Base-by-base conservation (phyloP, 2,113 vertebrate species). In the Orcinus orca region DNA sequence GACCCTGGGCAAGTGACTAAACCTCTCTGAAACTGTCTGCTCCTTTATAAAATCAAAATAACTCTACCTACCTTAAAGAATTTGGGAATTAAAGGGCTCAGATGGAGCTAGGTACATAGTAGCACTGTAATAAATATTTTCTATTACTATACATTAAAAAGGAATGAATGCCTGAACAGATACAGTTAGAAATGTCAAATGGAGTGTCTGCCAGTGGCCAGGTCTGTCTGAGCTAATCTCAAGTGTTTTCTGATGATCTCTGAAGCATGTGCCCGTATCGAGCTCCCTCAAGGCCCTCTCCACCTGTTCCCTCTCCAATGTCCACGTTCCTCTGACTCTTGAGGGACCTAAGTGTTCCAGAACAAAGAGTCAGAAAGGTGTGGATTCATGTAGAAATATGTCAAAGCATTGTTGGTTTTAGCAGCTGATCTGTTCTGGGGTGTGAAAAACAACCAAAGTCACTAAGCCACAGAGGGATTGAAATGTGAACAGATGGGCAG, bases 101-200 rank as follows among this genome's bases (percentile, higher is more conserved):
- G 23, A 10, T 15, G 36, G 29, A 76, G 29, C 11, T 6, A 21
- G 33, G 58, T 12, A 9, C 0, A 0, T 5, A 4, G 17, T 2
- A 81, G 67, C 8, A 4, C 11, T 31, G 4, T n/a, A 58, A 68
- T 20, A n/a, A 38, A 70, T 1, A 4, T 36, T 65, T 73, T 68
- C 62, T 68, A 1, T 62, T 14, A 9, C 8, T 31, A 0, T 13
- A n/a, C 15, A 50, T 38, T 18, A 23, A 10, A 29, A 47, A 41
- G 86, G 70, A 63, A 21, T 18, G 11, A 44, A 55, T 25, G 29
- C 31, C n/a, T 63, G 58, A 58, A 41, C 4, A 23, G 26, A 53
- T 6, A 36, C 44, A 8, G 29, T 13, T 13, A 55, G 88, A 77
- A 60, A 67, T 50, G 44, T 50, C 68, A 47, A 13, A 9, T 7